Conservation (phyloP, 2,888 invertebrate species). For the Apotomis betuletana region DNA sequence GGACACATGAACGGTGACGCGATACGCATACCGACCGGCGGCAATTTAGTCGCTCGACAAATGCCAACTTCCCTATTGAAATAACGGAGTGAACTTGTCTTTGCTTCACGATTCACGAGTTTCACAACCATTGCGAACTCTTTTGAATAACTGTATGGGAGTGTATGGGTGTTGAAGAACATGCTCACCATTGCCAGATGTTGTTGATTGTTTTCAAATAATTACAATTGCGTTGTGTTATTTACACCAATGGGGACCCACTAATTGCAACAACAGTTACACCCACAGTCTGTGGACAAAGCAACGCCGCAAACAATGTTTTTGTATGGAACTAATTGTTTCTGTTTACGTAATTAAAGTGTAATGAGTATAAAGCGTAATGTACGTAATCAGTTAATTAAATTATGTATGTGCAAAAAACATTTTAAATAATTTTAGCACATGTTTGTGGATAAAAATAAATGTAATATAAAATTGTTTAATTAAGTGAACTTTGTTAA, state of each 20-base stretch:
- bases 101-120: conserved; percentile 20
- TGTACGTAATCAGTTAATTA: conserved; percentile 2
- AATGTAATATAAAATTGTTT: background rate
- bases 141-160: conserved; percentile 9
- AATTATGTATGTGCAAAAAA: conserved; percentile 1
- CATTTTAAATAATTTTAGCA: background rate
- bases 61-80: conserved; percentile 67
- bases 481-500: background rate
- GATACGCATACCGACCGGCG: conserved; percentile 48
- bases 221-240: conserved; percentile 13
- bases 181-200: background rate
- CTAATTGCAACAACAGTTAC: conserved; percentile 36
- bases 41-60: conserved; percentile 64
- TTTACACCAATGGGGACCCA: conserved; percentile 8
- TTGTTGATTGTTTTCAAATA: conserved; percentile 1
- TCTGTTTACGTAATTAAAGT: conserved; percentile 40
- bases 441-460: background rate
- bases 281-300: conserved; percentile 28
- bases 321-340: conserved; percentile 34
- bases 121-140: conserved; percentile 8
- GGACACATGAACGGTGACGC: conserved; percentile 56
- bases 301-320: conserved; percentile 13
- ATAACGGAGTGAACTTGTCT: conserved; percentile 53
- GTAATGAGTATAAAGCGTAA: conserved; percentile 18
- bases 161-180: conserved; percentile 19